Evolutionary conservation across 2,888 invertebrate species (phyloP).

Genomic region (Toxonevra muliebris): DNA sequence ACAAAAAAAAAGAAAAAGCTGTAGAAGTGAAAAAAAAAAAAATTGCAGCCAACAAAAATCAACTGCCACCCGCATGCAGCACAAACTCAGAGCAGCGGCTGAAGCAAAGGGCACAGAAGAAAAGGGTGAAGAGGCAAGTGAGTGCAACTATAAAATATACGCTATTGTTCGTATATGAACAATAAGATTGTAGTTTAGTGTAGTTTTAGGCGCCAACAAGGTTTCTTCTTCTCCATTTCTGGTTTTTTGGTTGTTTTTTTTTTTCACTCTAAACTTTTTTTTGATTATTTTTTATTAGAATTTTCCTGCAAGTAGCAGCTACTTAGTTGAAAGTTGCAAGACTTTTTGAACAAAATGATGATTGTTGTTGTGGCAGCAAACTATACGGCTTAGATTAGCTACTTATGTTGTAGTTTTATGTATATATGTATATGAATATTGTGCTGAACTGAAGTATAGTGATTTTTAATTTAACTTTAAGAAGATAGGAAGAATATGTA

Average conservation of each 20-base stretch:
- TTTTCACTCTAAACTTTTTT: not conserved
- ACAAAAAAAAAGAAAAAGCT: too few species aligned
- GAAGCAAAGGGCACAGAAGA: not conserved
- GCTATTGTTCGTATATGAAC: constrained; percentile 8
- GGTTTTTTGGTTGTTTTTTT: not conserved
- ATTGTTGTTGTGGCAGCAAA: not conserved
- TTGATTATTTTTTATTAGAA: not conserved
- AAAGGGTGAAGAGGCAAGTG: too few species aligned
- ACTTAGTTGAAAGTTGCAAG: not conserved
- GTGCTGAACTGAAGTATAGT: too few species aligned
- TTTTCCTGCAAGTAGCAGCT: not conserved
- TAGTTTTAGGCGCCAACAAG: constrained; percentile 2
- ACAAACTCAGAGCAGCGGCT: not conserved
- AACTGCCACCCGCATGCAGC: not conserved
- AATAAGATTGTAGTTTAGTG: constrained; percentile 10
- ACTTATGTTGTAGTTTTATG: not conserved
- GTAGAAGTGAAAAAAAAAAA: too few species aligned
- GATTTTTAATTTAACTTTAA: too few species aligned
- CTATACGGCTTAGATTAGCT: not conserved
- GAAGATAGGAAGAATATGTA: too few species aligned
- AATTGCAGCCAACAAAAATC: too few species aligned
- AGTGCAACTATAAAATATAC: not conserved
- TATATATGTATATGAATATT: not conserved
- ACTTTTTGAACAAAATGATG: not conserved
- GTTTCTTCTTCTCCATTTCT: not conserved